Conservation (phyloP, 2,113 vertebrate genomes). For the Aleadryas rufinucha region DNA sequence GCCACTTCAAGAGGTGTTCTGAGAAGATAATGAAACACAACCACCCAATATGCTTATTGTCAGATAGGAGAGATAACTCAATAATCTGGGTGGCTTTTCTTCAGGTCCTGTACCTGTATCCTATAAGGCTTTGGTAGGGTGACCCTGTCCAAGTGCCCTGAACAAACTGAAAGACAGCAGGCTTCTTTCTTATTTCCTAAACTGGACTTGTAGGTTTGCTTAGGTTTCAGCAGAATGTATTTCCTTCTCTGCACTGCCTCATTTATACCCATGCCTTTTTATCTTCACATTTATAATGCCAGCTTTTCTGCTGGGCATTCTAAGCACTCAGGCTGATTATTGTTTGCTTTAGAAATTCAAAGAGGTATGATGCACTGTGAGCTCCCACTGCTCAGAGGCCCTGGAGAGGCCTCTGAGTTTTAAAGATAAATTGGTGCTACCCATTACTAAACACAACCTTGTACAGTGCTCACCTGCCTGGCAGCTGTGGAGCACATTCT, state of each 20-base stretch:
- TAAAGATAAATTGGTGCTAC: slow-evolving; percentile 16
- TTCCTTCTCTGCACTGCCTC: neutral
- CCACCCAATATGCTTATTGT: neutral
- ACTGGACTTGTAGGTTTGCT: neutral
- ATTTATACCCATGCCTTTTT: neutral
- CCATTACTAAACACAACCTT: neutral
- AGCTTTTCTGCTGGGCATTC: slow-evolving; percentile 2
- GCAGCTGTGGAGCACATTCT: neutral
- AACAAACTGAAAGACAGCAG: neutral
- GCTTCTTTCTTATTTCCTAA: neutral
- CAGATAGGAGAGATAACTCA: neutral
- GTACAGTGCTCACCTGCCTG: neutral
- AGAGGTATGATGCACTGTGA: neutral
- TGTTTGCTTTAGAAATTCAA: slow-evolving; percentile 33
- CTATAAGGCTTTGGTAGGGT: neutral
- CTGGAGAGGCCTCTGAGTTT: neutral
- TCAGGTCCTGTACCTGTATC: neutral
- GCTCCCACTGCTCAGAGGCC: neutral
- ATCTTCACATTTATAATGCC: neutral
- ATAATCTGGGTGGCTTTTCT: neutral
- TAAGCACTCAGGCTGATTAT: neutral
- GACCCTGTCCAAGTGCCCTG: neutral
- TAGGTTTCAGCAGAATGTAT: neutral
- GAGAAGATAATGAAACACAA: neutral
- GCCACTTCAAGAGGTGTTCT: neutral